phyloP scores from a whole-genome alignment of 2,888 invertebrate genomes.

The Chelonus formosanus region DNA sequence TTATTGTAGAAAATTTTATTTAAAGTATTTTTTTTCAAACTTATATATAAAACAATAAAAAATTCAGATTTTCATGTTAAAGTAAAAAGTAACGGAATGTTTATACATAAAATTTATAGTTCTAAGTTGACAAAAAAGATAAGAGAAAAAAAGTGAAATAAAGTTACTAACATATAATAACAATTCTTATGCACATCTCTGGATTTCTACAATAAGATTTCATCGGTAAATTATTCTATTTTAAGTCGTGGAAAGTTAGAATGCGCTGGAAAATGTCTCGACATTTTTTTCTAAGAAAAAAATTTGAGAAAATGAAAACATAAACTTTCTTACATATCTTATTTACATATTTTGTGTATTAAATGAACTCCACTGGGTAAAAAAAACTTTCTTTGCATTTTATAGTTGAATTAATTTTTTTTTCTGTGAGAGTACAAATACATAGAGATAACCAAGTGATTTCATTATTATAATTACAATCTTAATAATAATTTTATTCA shows the following conservation, averaged over 20 bases:
- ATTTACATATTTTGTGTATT: neutral
- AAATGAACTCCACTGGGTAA: neutral
- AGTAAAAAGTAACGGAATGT: too few relatives aligned
- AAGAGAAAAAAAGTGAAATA: neutral
- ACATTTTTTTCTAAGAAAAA: neutral
- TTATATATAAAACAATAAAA: too few relatives aligned
- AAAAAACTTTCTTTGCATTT: neutral
- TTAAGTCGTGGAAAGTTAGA: slow-evolving; percentile 7
- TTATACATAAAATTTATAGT: too few relatives aligned
- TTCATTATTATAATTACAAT: too few relatives aligned
- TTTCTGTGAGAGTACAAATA: too few relatives aligned
- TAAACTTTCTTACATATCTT: neutral
- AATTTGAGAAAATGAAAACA: slow-evolving; percentile 5
- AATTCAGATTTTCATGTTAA: too few relatives aligned
- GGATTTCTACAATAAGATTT: slow-evolving; percentile 37
- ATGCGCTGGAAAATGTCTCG: slow-evolving; percentile 17
- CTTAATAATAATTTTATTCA: too few relatives aligned
- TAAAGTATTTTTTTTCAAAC: too few relatives aligned
- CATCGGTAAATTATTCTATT: slow-evolving; percentile 15
- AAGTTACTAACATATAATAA: neutral
- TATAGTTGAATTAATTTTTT: neutral
- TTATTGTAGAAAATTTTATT: too few relatives aligned
- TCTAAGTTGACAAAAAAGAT: too few relatives aligned
- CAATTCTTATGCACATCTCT: neutral
- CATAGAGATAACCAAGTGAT: too few relatives aligned